Conservation (phyloP, 2,797 vertebrate species). For the Anolis apletophallus region DNA sequence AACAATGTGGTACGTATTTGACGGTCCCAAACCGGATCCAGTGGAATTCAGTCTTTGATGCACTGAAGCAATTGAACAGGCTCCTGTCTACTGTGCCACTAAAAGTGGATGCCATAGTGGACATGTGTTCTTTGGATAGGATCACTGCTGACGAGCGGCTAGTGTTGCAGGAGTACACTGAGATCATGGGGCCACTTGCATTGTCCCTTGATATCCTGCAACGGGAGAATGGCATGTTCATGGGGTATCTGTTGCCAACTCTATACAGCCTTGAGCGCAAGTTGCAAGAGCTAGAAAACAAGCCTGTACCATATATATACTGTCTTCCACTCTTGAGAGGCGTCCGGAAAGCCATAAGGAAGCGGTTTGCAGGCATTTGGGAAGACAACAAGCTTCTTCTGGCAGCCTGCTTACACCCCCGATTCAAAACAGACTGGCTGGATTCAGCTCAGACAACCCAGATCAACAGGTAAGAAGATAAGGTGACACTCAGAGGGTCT, state of each 20-base stretch:
- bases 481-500: no score
- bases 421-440: neutral
- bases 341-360: neutral
- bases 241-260: neutral
- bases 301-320: neutral
- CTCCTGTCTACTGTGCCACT: neutral
- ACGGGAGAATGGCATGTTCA: neutral
- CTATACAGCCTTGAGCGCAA: neutral
- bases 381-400: neutral
- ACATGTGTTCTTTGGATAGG: neutral
- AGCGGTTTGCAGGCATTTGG: neutral
- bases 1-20: neutral
- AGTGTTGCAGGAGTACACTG: neutral
- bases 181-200: neutral
- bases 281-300: neutral
- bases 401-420: conserved; percentile 7
- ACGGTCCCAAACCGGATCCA: neutral
- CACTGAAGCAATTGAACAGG: neutral
- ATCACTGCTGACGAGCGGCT: neutral
- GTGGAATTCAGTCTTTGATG: neutral
- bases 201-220: neutral
- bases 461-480: neutral
- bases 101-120: neutral
- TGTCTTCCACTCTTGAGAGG: neutral
- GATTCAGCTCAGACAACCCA: neutral